phyloP scores from a whole-genome alignment of 1,140 invertebrate species.

The Lordiphosa stackelbergi region DNA sequence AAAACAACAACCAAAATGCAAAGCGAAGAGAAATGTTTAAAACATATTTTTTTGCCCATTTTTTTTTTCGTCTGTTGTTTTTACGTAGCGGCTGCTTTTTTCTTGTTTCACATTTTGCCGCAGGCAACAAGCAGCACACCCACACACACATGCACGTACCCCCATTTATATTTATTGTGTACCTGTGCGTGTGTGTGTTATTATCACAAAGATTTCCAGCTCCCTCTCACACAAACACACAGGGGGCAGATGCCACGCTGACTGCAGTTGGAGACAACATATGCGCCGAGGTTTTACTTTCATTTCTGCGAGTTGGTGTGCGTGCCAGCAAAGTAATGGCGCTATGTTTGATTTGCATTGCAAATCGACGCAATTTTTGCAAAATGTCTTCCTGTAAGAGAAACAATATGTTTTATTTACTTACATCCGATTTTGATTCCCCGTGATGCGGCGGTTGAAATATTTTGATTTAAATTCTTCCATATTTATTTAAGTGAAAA shows the following conservation, averaged over 20 bases:
- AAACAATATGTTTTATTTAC: slow-evolving; percentile 76
- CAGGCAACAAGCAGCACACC: slow-evolving; percentile 57
- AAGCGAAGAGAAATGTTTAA: slow-evolving; percentile 67
- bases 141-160: slow-evolving; percentile 7
- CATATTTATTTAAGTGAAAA: no score
- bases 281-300: slow-evolving; percentile 64
- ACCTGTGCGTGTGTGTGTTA: slow-evolving; percentile 34
- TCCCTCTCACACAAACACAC: slow-evolving; percentile 13
- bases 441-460: slow-evolving; percentile 22
- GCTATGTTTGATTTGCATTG: slow-evolving; percentile 74
- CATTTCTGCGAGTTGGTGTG: slow-evolving; percentile 33
- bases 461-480: neutral
- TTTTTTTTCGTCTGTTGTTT: slow-evolving; percentile 34
- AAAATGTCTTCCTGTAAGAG: slow-evolving; percentile 73
- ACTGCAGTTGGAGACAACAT: slow-evolving; percentile 64
- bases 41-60: slow-evolving; percentile 64
- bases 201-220: slow-evolving; percentile 60
- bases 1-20: slow-evolving; percentile 46
- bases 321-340: slow-evolving; percentile 60
- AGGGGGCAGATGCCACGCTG: slow-evolving; percentile 22
- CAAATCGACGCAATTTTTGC: slow-evolving; percentile 73
- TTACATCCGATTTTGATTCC: slow-evolving; percentile 72
- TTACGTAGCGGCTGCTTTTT: slow-evolving; percentile 41
- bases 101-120: slow-evolving; percentile 52
- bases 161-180: slow-evolving; percentile 47